Base-by-base conservation (phyloP, 2,888 invertebrate genomes). In the Drosophila imparisetae region DNA sequence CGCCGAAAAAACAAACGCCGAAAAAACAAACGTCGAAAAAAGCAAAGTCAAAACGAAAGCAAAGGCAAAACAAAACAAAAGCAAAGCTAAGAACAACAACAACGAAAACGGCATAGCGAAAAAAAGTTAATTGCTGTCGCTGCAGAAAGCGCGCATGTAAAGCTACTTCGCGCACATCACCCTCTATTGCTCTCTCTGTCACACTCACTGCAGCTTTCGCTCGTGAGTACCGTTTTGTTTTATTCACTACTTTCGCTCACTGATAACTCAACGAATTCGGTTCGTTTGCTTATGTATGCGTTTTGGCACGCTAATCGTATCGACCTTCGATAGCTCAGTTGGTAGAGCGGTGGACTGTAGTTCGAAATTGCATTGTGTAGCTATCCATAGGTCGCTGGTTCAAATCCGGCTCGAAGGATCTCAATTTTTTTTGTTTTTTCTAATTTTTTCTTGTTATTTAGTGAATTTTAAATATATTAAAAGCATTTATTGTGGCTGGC, bases 281-380 rank as follows among this genome's bases (percentile, higher is more conserved):
- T 38, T 36, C 40, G 34, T 32, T 52, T 34, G 48, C 53, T 60
- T 6, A 42, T 59, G n/a, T 53, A 29, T 5, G 21, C 38, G 72
- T 65, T 81, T 78, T 63, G 67, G 70, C 64, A 2, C 7, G 0
- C 0, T 0, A 0, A 8, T 13, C 18, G 10, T 60, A 80, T 69
- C 69, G 61, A 78, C 91, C 91, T 91, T 91, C 91, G 91, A 91
- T 91, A 91, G 91, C 91, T 91, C 91, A 91, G 91, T 91, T 91
- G 91, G 91, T 91, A 91, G 91, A 91, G 91, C 91, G 91, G 91
- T 91, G 91, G 91, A 91, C 91, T 91, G 91, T 91, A 91, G 90
- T 61, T 58, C 54, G 48, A 50, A 15, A 63, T 15, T 30, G 36
- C 4, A 29, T 2, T 0, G 15, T 18, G 68, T 85, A 87, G 86